Base-by-base conservation (phyloP, 23 tunicate species). In the Styela clava region DNA sequence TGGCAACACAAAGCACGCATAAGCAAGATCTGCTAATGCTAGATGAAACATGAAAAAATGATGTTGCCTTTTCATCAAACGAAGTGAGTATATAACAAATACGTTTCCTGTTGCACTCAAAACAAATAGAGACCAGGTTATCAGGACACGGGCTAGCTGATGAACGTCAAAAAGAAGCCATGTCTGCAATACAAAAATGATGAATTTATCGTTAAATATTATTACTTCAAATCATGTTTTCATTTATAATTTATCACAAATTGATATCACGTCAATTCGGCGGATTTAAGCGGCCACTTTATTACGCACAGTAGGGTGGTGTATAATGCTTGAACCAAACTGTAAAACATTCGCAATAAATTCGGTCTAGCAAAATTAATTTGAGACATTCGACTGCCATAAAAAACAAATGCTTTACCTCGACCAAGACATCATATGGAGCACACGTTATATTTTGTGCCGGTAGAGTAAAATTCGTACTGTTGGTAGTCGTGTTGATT, bases 21-120 rank as follows among this genome's bases (percentile, higher is more conserved):
- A 91, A 51, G 73, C 73, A 19, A 91, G 62, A 71, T 91, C 85
- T 33, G 91, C 88, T 28, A 85, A 51, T 2, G 89, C 77, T 36
- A 91, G 63, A 74, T 86, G 79, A 77, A 91, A 78, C 97, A 91
- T 86, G 26, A 86, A 70, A 62, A 91, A 82, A 72, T 91, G 87
- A 31, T 83, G 86, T 1, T 33, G 35, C 63, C 85, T 61, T 31
- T 71, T 86, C 25, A 18, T 68, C 16, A 21, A 33, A 31, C 70
- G 52, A 25, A 91, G 79, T 5, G 90, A 70, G 79, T 74, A 82
- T 2, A 91, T 24, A 5, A 91, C 90, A 63, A 91, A 91, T 12
- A 61, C 51, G 62, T 91, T 91, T 24, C 85, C 97, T 0, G 85
- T 74, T 69, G 83, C 35, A 80, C 97, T 86, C 64, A 91, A 23